phyloP scores from a whole-genome alignment of 1,140 invertebrate genomes.

The Tetramorium parvispinum region DNA sequence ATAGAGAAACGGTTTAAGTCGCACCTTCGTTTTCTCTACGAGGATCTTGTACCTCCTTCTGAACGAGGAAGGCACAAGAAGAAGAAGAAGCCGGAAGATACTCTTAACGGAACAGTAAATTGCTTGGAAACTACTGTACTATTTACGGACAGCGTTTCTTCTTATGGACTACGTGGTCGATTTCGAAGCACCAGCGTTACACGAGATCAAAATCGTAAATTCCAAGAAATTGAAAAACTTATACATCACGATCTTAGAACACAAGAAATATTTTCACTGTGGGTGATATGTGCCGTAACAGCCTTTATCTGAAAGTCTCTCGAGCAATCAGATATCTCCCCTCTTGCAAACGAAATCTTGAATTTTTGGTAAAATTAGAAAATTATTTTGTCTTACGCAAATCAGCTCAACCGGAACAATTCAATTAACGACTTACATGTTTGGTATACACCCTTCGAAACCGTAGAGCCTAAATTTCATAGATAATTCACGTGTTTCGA shows the following conservation, averaged over 20 bases:
- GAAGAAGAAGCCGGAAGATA: constrained; percentile 37
- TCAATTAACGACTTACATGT: constrained; percentile 40
- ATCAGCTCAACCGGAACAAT: constrained; percentile 18
- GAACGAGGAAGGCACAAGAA: constrained; percentile 39
- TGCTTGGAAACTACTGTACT: constrained; percentile 74
- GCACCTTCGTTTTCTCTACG: constrained; percentile 20
- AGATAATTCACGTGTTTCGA: constrained; percentile 14
- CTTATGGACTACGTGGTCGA: constrained; percentile 26
- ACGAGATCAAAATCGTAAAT: constrained; percentile 57
- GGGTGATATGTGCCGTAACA: not conserved
- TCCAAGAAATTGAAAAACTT: constrained; percentile 27
- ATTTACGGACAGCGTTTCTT: constrained; percentile 70
- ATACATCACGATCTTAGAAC: constrained; percentile 8
- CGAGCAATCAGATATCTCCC: not conserved
- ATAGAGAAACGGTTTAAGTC: constrained; percentile 56
- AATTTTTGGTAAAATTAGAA: constrained; percentile 30
- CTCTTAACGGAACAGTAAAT: constrained; percentile 76
- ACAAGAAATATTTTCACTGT: constrained; percentile 11
- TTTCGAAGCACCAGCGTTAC: constrained; percentile 34
- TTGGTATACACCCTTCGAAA: constrained; percentile 13
- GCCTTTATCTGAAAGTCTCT: constrained; percentile 17
- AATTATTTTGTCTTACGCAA: constrained; percentile 47
- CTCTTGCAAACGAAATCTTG: constrained; percentile 6
- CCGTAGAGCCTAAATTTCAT: not conserved
- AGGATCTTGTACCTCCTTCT: not conserved